phyloP scores from a whole-genome alignment of 1,140 invertebrate species.

The Sarcophaga peregrina region DNA sequence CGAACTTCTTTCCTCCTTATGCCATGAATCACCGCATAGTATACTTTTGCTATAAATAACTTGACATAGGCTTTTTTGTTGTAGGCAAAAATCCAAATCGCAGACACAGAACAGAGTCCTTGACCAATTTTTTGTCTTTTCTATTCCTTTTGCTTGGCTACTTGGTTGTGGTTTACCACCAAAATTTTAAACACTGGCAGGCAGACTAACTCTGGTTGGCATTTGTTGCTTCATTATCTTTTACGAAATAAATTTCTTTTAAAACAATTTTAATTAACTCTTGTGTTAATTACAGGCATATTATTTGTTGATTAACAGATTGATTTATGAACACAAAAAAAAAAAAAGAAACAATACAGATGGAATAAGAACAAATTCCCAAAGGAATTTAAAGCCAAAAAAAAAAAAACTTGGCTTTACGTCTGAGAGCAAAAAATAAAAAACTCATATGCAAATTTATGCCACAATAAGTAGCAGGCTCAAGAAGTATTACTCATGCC shows the following conservation, averaged over 20 bases:
- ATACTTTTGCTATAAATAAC: neutral
- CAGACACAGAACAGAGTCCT: neutral
- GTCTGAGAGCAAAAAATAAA: neutral
- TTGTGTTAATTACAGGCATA: neutral
- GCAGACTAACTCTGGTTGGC: no score
- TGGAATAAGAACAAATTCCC: neutral
- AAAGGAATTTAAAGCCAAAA: neutral
- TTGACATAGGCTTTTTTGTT: neutral
- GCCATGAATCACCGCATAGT: no score
- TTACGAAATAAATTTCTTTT: neutral
- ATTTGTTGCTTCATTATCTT: neutral
- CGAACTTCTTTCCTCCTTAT: no score
- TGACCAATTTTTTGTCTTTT: constrained; percentile 36
- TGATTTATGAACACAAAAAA: constrained; percentile 63
- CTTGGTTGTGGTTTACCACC: neutral
- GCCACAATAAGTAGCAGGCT: neutral
- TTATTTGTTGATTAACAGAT: constrained; percentile 60
- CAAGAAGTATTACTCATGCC: neutral
- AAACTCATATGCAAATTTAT: constrained; percentile 37
- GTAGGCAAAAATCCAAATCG: neutral
- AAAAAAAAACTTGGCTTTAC: neutral
- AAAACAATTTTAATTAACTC: neutral
- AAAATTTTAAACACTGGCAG: neutral
- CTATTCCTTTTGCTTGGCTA: neutral
- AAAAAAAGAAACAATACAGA: constrained; percentile 51